These are phyloP conservation scores for Sisyra nigra DNA, from an alignment of 2,888 invertebrate genomes.

Conservation along the genomic window DNA sequence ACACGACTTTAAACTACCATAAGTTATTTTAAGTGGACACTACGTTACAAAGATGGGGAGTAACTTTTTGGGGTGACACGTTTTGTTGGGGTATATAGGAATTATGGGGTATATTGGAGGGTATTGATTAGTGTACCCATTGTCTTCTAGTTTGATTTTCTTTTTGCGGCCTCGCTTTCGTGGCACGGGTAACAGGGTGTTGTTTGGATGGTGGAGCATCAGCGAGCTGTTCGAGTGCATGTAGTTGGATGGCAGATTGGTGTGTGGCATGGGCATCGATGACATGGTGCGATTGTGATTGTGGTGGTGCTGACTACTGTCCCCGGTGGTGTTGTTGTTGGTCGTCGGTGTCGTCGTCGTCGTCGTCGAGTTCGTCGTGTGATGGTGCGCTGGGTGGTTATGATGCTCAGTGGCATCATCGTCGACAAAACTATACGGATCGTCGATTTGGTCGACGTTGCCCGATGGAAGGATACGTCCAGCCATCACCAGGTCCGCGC, in stretches of 20 bases:
- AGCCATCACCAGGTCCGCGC: slow-evolving; percentile 39
- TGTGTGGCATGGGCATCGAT: slow-evolving; percentile 23
- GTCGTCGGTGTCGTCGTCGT: slow-evolving; percentile 28
- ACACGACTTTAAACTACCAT: no score
- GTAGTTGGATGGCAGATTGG: slow-evolving; percentile 22
- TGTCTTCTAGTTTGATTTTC: slow-evolving; percentile 48
- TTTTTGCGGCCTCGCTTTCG: slow-evolving; percentile 80
- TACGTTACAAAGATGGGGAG: no score
- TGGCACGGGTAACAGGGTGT: slow-evolving; percentile 33
- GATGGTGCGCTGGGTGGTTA: slow-evolving; percentile 26
- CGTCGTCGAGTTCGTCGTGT: slow-evolving; percentile 21
- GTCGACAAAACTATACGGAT: slow-evolving; percentile 76
- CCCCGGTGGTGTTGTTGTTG: slow-evolving; percentile 29
- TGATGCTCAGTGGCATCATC: slow-evolving; percentile 40
- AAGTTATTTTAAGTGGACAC: no score
- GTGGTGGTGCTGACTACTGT: slow-evolving; percentile 30
- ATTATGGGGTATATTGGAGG: no score
- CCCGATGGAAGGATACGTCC: slow-evolving; percentile 21
- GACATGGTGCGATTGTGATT: slow-evolving; percentile 23
- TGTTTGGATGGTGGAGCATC: slow-evolving; percentile 16
- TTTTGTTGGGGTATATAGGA: no score
- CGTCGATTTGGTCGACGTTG: slow-evolving; percentile 36
- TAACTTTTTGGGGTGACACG: no score
- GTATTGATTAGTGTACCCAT: no score
- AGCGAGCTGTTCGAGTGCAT: background rate